These are phyloP conservation scores for Acleris cristana DNA, from an alignment of 2,888 invertebrate genomes.

Conservation along the genomic window DNA sequence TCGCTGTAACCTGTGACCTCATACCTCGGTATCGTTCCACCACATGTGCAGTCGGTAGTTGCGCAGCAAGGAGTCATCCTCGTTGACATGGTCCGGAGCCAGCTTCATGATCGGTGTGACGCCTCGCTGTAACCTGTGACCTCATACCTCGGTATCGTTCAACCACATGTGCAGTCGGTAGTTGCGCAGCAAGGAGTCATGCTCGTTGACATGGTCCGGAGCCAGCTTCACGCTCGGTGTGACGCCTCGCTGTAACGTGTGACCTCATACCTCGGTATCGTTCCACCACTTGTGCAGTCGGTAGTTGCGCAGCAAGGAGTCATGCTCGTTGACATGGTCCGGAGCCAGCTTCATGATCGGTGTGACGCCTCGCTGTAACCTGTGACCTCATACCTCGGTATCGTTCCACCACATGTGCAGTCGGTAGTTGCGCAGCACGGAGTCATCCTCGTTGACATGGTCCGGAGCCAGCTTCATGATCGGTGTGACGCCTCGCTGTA, in stretches of 20 bases:
- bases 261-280: conserved; percentile 91
- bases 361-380: conserved; percentile 91
- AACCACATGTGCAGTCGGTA: conserved; percentile 97
- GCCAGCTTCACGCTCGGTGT: conserved; percentile 98
- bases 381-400: conserved; percentile 83
- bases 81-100: conserved; percentile 97
- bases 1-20: conserved; percentile 61
- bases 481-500: conserved; percentile 95
- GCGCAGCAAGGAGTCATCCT: conserved; percentile 92
- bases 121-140: conserved; percentile 82
- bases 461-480: conserved; percentile 96
- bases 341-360: conserved; percentile 98
- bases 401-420: conserved; percentile 98
- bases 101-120: conserved; percentile 98
- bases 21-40: conserved; percentile 97
- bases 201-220: conserved; percentile 96
- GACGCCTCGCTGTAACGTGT: conserved; percentile 87
- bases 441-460: conserved; percentile 96
- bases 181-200: conserved; percentile 92
- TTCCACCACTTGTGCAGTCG: conserved; percentile 98
- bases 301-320: conserved; percentile 93
- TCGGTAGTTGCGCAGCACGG: conserved; percentile 93
- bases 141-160: conserved; percentile 93
- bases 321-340: conserved; percentile 96
- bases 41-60: conserved; percentile 97